Base-by-base conservation (phyloP, 2,113 vertebrate species). In the Pomatorhinus ruficollis region DNA sequence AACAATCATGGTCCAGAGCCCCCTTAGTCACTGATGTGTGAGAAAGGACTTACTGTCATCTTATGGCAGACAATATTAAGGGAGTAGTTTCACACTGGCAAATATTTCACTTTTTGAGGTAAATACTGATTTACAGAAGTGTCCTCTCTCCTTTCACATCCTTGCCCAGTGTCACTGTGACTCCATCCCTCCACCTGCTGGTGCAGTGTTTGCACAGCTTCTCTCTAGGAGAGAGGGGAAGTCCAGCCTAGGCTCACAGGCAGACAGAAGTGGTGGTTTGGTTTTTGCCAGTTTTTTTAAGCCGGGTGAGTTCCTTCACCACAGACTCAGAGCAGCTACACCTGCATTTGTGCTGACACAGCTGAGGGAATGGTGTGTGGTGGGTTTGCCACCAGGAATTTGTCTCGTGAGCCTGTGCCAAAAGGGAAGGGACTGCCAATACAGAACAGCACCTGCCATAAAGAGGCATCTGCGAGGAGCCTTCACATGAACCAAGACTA, bases 301-400 rank as follows among this genome's bases (percentile, higher is more conserved):
- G 75, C 50, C 77, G 25, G 12, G 35, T 60, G 54, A 83, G 59
- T 74, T 92, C 63, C 24, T 90, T 82, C 85, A 65, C 33, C 54
- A 30, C 49, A 90, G 87, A 76, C 39, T 69, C 20, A 59, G 75
- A 88, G 50, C 47, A 90, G 79, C 63, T 71, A 61, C 37, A 37
- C 71, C 82, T 90, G 88, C 40, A 2, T 83, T 89, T 85, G 53
- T 94, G 82, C 85, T 92, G 82, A 92, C 50, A 88, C 66, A 76
- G 45, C 45, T 53, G 68, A 88, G 71, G 37, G 68, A 88, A 63
- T 75, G 18, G 17, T 69, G 66, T 65, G 37, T 53, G 50, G 50
- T 82, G 53, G 37, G 31, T 74, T 25, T 92, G 56, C 40, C 77
- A 91, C 60, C 69, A 89, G 68, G 35, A 87, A 54, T 71, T 77